Conservation (phyloP, 2,797 vertebrate species). For the Scleropages formosus region DNA sequence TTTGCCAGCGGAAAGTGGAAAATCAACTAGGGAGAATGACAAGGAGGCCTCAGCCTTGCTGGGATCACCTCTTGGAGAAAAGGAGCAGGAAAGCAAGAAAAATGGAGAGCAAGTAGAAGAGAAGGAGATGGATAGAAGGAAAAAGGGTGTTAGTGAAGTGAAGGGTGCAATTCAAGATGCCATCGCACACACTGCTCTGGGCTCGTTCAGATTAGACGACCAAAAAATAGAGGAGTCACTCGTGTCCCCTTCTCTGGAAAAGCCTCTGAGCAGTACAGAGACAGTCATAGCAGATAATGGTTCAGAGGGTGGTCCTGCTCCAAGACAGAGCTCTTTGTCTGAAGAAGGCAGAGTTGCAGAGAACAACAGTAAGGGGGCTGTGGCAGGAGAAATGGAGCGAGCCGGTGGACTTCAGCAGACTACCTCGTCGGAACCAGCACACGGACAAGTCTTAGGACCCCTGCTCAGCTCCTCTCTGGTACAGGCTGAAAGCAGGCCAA, state of each 20-base stretch:
- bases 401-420: constrained; percentile 56
- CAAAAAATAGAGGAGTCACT: constrained; percentile 77
- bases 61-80: constrained; percentile 77
- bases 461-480: constrained; percentile 86
- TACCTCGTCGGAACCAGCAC: constrained; percentile 60
- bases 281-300: constrained; percentile 62
- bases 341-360: constrained; percentile 80
- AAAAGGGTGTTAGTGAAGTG: constrained; percentile 64
- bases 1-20: constrained; percentile 63
- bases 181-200: constrained; percentile 69
- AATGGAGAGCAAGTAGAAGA: constrained; percentile 55
- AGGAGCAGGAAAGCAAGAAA: constrained; percentile 92
- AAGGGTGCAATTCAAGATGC: constrained; percentile 63
- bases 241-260: constrained; percentile 76
- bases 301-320: constrained; percentile 59
- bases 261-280: constrained; percentile 82
- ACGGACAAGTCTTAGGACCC: constrained; percentile 76
- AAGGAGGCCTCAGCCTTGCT: constrained; percentile 70
- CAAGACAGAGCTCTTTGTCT: constrained; percentile 72
- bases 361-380: constrained; percentile 72
- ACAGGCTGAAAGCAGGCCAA: constrained; percentile 88
- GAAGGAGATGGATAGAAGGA: constrained; percentile 83
- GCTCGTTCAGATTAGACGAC: constrained; percentile 71
- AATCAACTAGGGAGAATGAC: constrained; percentile 75
- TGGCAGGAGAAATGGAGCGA: constrained; percentile 69